Base-by-base conservation (phyloP, 2,888 invertebrate genomes). In the Eristalis tenax region DNA sequence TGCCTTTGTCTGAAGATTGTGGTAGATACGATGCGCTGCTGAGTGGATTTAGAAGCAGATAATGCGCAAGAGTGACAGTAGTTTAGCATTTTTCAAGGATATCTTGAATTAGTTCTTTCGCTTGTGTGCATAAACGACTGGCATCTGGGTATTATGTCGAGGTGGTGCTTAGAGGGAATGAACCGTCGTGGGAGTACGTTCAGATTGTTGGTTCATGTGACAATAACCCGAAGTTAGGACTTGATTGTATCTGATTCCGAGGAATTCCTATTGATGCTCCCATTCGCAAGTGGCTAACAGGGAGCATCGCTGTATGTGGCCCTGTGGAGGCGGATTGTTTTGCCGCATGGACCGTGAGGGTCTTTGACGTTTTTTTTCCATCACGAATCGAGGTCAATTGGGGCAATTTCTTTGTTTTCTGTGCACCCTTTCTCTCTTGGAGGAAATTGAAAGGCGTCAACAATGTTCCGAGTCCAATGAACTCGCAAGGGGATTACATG, bases 81-180 rank as follows among this genome's bases (percentile, higher is more conserved):
- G 71, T 43, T 73, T 65, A 23, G 28, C 43, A 57, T 40, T 59
- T 61, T 66, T 71, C 57, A 59, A 73, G 43, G 59, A 59, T 18
- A 66, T 57, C 73, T 73, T 35, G 32, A 66, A 73, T 79, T 79
- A 65, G 78, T 79, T 79, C n/a, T 65, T 73, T 73, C 38, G 71
- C 59, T 56, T 78, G 57, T 61, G 43, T 59, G 64, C 10, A 64
- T 73, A 43, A 32, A 63, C 40, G 40, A 65, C 40, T 71, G 65
- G 22, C 50, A 71, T 40, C 65, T 71, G 40, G 40, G 57, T 65
- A 50, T 15, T 23, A 64, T 56, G 70, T 77, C 56, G 69, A 59
- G 26, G 13, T 15, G 59, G 13, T 26, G 59, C 26, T 50, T 50
- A 50, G 1, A 50, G 18, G 50, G 50, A 50, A 50, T 50, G 18